Base-by-base conservation (phyloP, 1,140 invertebrate genomes). In the Drosophila lowei region DNA sequence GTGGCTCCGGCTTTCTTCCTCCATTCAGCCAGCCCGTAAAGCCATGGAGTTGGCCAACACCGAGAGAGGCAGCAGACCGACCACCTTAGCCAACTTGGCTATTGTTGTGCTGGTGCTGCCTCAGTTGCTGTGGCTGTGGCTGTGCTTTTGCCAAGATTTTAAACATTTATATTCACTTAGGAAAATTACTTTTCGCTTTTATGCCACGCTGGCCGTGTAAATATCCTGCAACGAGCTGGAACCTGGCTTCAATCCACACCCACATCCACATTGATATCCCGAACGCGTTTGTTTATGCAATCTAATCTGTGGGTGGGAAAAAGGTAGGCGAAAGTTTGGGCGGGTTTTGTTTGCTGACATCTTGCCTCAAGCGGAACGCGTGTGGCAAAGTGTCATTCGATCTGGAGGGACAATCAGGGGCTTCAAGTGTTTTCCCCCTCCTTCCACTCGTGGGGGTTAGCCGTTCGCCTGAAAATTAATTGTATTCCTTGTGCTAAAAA, bases 111-210 rank as follows among this genome's bases (percentile, higher is more conserved):
- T 25, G 59, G n/a, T 23, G 56, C 18, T 49, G 66, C 30, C 18
- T 43, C 42, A 18, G 8, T 34, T 30, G 16, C 41, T 57, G 21
- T 25, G 21, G 46, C 44, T 46, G 46, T 42, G 61, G 52, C 46
- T 72, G 71, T 38, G 77, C 54, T 50, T 56, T 41, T 70, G 54
- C 30, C 72, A 65, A 71, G 73, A 81, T 75, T 77, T 85, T 81
- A 88, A 88, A 83, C 83, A 88, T 88, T 88, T 83, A 83, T 83
- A 88, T 88, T 88, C 83, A 88, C 83, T 88, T 88, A 88, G 77
- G 78, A 79, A 88, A 88, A 88, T 88, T 88, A 88, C 83, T 88
- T 88, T 88, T 72, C 61, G 79, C 78, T 88, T 86, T 86, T 83
- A 78, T 70, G 83, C 78, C 55, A 76, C 65, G 78, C 66, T 83